phyloP scores from a whole-genome alignment of 1,140 invertebrate species.

The Idris sp. region DNA sequence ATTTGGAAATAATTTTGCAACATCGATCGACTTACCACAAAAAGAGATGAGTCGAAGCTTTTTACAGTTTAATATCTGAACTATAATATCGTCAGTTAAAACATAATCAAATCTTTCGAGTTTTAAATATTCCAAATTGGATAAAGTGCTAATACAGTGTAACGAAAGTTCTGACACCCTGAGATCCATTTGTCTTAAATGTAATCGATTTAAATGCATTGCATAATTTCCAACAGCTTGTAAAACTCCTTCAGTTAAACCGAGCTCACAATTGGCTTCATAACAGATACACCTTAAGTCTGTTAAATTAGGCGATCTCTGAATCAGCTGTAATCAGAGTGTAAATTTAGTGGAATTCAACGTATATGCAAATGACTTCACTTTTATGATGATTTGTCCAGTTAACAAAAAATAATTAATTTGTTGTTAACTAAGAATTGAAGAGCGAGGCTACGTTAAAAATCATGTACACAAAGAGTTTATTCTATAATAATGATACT shows the following conservation, averaged over 20 bases:
- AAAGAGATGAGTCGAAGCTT: slow-evolving; percentile 44
- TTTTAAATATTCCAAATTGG: slow-evolving; percentile 55
- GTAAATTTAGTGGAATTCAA: too few relatives aligned
- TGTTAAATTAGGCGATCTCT: slow-evolving; percentile 45
- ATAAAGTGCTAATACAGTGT: slow-evolving; percentile 28
- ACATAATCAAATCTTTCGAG: slow-evolving; percentile 51
- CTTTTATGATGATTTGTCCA: too few relatives aligned
- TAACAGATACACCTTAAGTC: slow-evolving; percentile 53
- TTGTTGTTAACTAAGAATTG: too few relatives aligned
- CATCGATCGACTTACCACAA: slow-evolving; percentile 48
- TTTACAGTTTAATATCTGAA: slow-evolving; percentile 27
- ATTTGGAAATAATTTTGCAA: neutral
- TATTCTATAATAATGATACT: too few relatives aligned
- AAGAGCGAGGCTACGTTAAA: too few relatives aligned
- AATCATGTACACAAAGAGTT: too few relatives aligned
- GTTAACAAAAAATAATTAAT: too few relatives aligned
- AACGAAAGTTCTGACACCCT: slow-evolving; percentile 33
- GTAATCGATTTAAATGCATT: slow-evolving; percentile 46
- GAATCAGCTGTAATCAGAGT: slow-evolving; percentile 43
- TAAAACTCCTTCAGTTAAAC: slow-evolving; percentile 48
- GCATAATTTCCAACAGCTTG: slow-evolving; percentile 40
- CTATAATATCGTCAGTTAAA: slow-evolving; percentile 42
- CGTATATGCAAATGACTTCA: too few relatives aligned
- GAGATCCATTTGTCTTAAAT: slow-evolving; percentile 47
- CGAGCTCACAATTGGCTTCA: slow-evolving; percentile 37